Conservation (phyloP, 1,140 invertebrate genomes). For the Papilio aristodemus region DNA sequence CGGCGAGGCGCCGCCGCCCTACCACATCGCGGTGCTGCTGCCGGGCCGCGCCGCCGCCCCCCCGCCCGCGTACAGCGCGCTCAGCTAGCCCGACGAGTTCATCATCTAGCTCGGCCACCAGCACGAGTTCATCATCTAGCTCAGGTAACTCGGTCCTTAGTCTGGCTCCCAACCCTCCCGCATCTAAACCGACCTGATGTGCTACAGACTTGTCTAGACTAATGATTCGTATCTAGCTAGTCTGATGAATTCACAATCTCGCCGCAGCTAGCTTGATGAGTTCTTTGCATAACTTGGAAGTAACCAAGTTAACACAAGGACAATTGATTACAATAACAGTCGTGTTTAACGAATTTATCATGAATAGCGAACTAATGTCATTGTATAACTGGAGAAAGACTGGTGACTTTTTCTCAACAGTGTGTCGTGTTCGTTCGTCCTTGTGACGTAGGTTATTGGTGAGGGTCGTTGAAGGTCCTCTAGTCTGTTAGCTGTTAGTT, state of each 20-base stretch:
- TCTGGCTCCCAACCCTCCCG: background rate
- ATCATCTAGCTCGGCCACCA: conserved; percentile 47
- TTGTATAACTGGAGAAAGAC: background rate
- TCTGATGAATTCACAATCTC: background rate
- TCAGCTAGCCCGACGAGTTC: conserved; percentile 79
- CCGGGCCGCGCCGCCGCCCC: conserved; percentile 81
- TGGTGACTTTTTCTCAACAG: background rate
- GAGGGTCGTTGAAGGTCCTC: background rate
- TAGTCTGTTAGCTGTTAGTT: conserved; percentile 6
- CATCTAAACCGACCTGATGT: conserved; percentile 16
- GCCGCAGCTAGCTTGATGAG: conserved; percentile 6
- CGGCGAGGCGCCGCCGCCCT: conserved; percentile 81
- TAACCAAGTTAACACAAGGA: conserved; percentile 10
- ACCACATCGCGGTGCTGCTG: conserved; percentile 85
- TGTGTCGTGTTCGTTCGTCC: background rate
- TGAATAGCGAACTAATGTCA: background rate
- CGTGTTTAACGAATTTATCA: conserved; percentile 21
- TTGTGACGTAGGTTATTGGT: background rate
- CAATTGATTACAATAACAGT: conserved; percentile 2
- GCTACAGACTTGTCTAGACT: background rate
- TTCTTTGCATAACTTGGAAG: conserved; percentile 7
- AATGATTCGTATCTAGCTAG: background rate
- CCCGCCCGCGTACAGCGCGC: conserved; percentile 84
- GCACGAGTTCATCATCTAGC: conserved; percentile 50
- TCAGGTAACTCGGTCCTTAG: background rate